These are phyloP conservation scores for Clepsis dumicolana DNA, from an alignment of 2,888 invertebrate species.

Conservation along the genomic window DNA sequence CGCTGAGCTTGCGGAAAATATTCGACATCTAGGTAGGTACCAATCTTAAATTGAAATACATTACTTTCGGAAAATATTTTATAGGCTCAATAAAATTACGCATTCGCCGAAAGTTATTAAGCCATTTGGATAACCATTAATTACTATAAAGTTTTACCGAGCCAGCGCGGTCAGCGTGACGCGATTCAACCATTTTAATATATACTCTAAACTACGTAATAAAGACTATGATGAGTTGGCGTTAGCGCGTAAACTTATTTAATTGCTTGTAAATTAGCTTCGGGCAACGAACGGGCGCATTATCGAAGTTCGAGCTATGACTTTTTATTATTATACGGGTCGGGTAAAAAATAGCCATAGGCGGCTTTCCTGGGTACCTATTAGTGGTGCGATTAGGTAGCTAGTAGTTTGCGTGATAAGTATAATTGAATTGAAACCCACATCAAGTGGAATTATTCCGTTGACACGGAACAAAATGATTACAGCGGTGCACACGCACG, in stretches of 20 bases:
- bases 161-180: conserved; percentile 7
- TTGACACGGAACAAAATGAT: conserved; percentile 67
- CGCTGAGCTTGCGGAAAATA: conserved; percentile 14
- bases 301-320: neutral
- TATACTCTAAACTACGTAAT: conserved; percentile 3
- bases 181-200: neutral
- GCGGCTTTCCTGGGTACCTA: conserved; percentile 33
- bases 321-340: neutral
- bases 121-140: conserved; percentile 8
- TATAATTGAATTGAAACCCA: conserved; percentile 73
- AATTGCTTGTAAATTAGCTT: conserved; percentile 1
- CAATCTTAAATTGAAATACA: neutral
- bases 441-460: conserved; percentile 67
- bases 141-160: conserved; percentile 13
- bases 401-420: conserved; percentile 61
- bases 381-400: conserved; percentile 37
- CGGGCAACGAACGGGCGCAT: neutral
- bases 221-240: neutral
- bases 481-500: conserved; percentile 55
- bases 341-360: conserved; percentile 11
- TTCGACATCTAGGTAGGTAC: too few species aligned
- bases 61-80: conserved; percentile 1
- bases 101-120: conserved; percentile 1
- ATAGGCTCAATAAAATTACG: neutral
- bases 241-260: neutral